A percentile compares a stretch with the other conserved stretches of the same genome.
Evolutionary conservation across 2,888 invertebrate species (phyloP).

Genomic region (Nesidiocoris tenuis): DNA sequence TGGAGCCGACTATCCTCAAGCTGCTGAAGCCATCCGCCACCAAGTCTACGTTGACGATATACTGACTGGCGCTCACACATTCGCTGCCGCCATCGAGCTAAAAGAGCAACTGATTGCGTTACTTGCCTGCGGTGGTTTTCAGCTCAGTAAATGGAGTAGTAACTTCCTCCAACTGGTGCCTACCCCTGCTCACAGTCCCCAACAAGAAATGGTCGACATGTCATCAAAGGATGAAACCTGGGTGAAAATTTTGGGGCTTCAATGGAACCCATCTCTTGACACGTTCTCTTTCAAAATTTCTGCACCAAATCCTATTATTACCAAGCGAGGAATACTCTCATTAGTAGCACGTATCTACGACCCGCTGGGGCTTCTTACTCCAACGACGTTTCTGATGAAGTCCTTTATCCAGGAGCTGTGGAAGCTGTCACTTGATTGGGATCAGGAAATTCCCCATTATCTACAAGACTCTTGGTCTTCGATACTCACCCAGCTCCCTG

Average conservation of each 20-base stretch:
- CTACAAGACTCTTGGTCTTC: background rate
- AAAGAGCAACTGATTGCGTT: conserved; percentile 46
- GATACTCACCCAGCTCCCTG: background rate
- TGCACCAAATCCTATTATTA: background rate
- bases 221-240: conserved; percentile 16
- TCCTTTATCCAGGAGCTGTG: background rate
- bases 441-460: conserved; percentile 9
- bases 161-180: conserved; percentile 28
- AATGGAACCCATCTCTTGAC: conserved; percentile 15
- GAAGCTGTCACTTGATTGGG: background rate
- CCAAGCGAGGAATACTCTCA: background rate
- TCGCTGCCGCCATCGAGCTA: conserved; percentile 45
- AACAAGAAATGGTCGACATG: too few relatives aligned
- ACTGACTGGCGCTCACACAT: conserved; percentile 29
- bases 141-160: conserved; percentile 49
- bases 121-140: conserved; percentile 44
- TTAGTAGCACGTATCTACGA: background rate
- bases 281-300: conserved; percentile 7
- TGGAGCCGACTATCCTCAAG: background rate
- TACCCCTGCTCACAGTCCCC: too few relatives aligned
- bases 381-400: background rate
- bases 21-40: background rate
- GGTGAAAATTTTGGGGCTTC: conserved; percentile 19
- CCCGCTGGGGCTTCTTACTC: background rate
- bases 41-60: background rate